phyloP scores from a whole-genome alignment of 2,888 invertebrate species.

The Euclidia mi region DNA sequence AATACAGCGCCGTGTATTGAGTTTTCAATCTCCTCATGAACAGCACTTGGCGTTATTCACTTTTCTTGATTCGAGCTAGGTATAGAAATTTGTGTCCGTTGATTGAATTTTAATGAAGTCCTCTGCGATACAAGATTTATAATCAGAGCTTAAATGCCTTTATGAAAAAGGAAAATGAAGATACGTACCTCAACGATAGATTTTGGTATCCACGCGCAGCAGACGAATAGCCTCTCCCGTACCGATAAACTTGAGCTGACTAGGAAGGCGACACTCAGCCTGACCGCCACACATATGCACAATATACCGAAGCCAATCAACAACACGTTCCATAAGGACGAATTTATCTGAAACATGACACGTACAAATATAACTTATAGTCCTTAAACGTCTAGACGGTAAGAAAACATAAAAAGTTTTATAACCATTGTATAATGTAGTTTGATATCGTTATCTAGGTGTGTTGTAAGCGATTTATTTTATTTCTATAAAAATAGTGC shows the following conservation, averaged over 20 bases:
- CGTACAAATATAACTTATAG: background rate
- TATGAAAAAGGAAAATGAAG: background rate
- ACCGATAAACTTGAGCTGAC: conserved; percentile 84
- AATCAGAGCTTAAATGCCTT: too few relatives aligned
- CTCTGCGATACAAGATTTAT: too few relatives aligned
- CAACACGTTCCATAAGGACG: conserved; percentile 66
- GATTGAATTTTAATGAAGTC: too few relatives aligned
- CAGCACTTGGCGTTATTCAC: too few relatives aligned
- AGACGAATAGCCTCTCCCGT: conserved; percentile 91
- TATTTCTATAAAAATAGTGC: too few relatives aligned
- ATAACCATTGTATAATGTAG: background rate
- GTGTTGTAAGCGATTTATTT: too few relatives aligned
- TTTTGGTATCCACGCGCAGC: conserved; percentile 92
- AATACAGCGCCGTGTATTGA: too few relatives aligned
- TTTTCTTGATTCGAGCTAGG: too few relatives aligned
- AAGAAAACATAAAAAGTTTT: background rate
- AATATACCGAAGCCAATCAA: conserved; percentile 78
- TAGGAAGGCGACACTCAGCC: conserved; percentile 68
- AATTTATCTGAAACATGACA: conserved; percentile 68
- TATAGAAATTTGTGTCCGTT: too few relatives aligned
- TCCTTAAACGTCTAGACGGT: background rate
- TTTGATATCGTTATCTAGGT: background rate
- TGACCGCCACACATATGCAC: conserved; percentile 69
- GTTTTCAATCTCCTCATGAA: too few relatives aligned
- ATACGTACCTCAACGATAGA: conserved; percentile 91